A percentile compares a stretch with the other conserved stretches of the same genome.
phyloP scores from a whole-genome alignment of 1,140 invertebrate species.

The Parapsyche elsis region DNA sequence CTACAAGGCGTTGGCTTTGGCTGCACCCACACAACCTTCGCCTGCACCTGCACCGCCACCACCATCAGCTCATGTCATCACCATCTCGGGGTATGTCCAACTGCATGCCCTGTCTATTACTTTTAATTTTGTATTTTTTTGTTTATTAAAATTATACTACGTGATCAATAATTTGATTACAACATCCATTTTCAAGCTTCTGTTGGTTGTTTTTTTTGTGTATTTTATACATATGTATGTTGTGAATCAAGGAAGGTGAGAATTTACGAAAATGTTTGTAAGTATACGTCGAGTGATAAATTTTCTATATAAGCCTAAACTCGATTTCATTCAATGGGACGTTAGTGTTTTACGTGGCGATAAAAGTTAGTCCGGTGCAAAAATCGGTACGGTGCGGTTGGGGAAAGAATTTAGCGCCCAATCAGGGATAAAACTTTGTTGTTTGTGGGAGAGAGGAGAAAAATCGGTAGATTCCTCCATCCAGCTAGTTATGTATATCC shows the following conservation, averaged over 20 bases:
- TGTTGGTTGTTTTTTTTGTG: no score
- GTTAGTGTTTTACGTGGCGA: not conserved
- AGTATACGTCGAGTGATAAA: not conserved
- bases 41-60: slow-evolving; percentile 58
- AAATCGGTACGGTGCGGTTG: not conserved
- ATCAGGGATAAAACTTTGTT: not conserved
- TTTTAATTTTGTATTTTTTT: not conserved
- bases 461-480: not conserved
- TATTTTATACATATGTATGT: no score
- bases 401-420: slow-evolving; percentile 20
- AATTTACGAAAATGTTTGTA: no score
- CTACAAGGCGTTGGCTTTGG: slow-evolving; percentile 81
- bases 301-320: not conserved
- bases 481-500: not conserved
- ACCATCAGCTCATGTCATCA: slow-evolving; percentile 59
- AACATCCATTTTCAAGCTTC: no score
- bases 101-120: slow-evolving; percentile 40
- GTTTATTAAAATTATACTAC: not conserved
- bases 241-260: no score
- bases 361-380: not conserved
- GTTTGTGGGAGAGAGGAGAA: not conserved
- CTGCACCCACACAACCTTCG: slow-evolving; percentile 63
- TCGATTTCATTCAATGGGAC: not conserved
- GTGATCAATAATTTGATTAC: no score
- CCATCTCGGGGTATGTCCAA: slow-evolving; percentile 63